Percentiles rank a stretch among this genome's conserved stretches.
Conservation (phyloP, 2,797 vertebrate species). For the Florisuga fusca region DNA sequence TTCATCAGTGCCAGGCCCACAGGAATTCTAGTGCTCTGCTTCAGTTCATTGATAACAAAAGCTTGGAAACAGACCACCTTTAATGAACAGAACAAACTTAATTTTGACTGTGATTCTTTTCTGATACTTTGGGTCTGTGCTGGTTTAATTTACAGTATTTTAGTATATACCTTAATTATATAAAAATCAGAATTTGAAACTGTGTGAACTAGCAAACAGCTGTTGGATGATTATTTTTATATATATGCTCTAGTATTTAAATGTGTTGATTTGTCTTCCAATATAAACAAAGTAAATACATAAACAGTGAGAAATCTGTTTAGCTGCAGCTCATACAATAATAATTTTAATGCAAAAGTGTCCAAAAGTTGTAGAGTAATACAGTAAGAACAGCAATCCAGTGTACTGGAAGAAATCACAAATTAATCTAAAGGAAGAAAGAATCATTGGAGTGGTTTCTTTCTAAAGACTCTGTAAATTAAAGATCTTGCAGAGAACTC, state of each 20-base stretch:
- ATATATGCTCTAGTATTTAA: background rate
- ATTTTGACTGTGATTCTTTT: background rate
- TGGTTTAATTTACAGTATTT: background rate
- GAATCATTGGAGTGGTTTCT: background rate
- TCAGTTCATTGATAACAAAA: background rate
- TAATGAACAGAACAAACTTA: background rate
- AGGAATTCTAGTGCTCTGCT: background rate
- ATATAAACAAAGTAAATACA: background rate
- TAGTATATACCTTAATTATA: background rate
- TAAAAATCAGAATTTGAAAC: background rate
- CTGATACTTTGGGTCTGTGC: background rate
- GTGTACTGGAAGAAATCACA: background rate
- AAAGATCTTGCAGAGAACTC: background rate
- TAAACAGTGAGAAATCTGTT: background rate
- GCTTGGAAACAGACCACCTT: background rate
- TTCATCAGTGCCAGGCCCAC: background rate
- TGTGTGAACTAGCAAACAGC: background rate
- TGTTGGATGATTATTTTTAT: background rate
- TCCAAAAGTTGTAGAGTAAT: background rate
- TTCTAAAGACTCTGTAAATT: background rate
- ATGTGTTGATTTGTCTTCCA: background rate
- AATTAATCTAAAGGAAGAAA: background rate
- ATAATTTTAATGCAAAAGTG: background rate
- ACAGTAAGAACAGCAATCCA: background rate
- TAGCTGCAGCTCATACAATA: background rate